Evolutionary conservation across 92 coral and sea anemone genomes (phyloP).

Genomic region (Umimayanthus kanabou): DNA sequence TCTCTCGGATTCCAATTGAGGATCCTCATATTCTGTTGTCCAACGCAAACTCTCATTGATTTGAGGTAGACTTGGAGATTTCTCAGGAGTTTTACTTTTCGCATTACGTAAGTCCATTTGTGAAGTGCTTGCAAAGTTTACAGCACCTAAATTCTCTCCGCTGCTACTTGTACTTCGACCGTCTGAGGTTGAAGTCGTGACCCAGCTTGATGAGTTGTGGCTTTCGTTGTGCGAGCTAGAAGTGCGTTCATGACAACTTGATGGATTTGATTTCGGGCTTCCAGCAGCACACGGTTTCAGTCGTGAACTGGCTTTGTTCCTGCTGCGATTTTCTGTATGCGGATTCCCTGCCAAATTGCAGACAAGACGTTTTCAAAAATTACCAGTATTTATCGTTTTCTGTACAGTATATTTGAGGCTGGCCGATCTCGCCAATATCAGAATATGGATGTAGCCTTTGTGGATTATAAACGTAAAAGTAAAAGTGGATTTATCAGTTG

Average conservation of each 20-base stretch:
- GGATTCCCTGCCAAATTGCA: slow-evolving; percentile 18
- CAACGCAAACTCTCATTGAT: slow-evolving; percentile 80
- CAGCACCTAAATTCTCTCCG: slow-evolving; percentile 53
- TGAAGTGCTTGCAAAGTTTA: slow-evolving; percentile 34
- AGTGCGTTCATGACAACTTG: neutral
- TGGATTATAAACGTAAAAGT: too few species aligned
- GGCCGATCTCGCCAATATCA: neutral
- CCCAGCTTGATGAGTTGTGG: slow-evolving; percentile 37
- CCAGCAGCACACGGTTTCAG: neutral
- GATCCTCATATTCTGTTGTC: slow-evolving; percentile 61
- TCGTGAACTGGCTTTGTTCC: neutral
- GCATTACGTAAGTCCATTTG: slow-evolving; percentile 20
- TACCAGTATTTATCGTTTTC: too few species aligned
- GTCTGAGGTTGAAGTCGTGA: slow-evolving; percentile 63
- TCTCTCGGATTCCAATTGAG: slow-evolving; percentile 73
- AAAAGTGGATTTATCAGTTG: neutral
- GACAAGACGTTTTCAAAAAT: neutral
- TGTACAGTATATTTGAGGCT: neutral
- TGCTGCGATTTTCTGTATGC: neutral
- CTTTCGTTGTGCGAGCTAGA: neutral
- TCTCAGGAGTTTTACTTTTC: slow-evolving; percentile 12
- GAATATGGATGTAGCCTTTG: too few species aligned
- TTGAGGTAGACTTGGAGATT: slow-evolving; percentile 34
- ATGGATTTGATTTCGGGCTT: neutral
- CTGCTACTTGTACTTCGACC: slow-evolving; percentile 84